These are phyloP conservation scores for Zaprionus inermis DNA, from an alignment of 1,140 invertebrate species.

Conservation along the genomic window DNA sequence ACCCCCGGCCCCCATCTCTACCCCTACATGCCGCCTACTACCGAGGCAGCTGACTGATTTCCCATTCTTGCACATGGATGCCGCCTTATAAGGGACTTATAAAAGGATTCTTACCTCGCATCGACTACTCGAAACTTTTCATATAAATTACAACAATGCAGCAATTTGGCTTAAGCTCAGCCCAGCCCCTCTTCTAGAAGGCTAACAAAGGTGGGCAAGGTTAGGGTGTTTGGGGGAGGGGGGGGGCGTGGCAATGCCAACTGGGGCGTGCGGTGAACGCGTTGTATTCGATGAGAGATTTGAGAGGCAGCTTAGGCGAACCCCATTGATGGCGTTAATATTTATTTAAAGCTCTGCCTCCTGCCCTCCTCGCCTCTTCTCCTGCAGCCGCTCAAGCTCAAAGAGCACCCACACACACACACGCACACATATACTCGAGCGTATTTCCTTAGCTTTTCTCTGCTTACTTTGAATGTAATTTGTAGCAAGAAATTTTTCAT, in stretches of 20 bases:
- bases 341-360: slow-evolving; percentile 68
- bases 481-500: slow-evolving; percentile 76
- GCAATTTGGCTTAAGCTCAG: slow-evolving; percentile 47
- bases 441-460: slow-evolving; percentile 1
- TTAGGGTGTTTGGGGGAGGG: neutral
- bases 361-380: neutral
- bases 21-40: neutral
- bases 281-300: slow-evolving; percentile 4
- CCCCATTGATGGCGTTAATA: slow-evolving; percentile 59
- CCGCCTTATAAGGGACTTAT: slow-evolving; percentile 4
- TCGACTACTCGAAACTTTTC: slow-evolving; percentile 56
- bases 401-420: slow-evolving; percentile 22
- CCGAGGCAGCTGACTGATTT: slow-evolving; percentile 20
- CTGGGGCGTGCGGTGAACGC: neutral
- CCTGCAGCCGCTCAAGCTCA: neutral
- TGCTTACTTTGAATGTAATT: slow-evolving; percentile 77
- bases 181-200: neutral
- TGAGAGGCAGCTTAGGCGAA: slow-evolving; percentile 19
- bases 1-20: neutral
- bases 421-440: neutral
- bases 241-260: neutral
- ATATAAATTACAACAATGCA: slow-evolving; percentile 75
- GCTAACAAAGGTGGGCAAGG: slow-evolving; percentile 26
- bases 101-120: slow-evolving; percentile 9
- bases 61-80: slow-evolving; percentile 4